Conservation (phyloP, 2,113 vertebrate genomes). For the Malurus alboscapulatus region DNA sequence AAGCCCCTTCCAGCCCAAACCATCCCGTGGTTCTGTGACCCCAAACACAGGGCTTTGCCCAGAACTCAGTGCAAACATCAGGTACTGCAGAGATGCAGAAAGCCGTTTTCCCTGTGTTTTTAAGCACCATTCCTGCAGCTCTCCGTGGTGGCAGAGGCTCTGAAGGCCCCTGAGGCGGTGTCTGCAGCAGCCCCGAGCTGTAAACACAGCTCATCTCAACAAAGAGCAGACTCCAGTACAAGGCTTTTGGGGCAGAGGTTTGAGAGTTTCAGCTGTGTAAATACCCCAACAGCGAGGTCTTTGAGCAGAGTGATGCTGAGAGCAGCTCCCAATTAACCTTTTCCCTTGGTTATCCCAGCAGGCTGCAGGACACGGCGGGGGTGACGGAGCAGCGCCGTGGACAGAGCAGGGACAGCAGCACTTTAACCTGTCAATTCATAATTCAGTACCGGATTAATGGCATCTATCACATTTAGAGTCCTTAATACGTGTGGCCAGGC, state of each 20-base stretch:
- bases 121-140: not conserved
- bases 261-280: not conserved
- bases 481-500: not conserved
- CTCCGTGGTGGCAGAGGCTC: not conserved
- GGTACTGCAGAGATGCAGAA: not conserved
- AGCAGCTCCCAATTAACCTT: not conserved
- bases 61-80: not conserved
- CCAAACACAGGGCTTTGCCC: rapidly evolving
- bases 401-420: not conserved
- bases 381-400: not conserved
- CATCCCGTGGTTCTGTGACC: not conserved
- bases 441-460: conserved; percentile 17
- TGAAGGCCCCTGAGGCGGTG: not conserved
- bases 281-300: not conserved
- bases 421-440: not conserved
- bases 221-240: not conserved
- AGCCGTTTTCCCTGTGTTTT: not conserved
- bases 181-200: not conserved
- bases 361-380: not conserved
- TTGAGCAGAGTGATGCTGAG: not conserved
- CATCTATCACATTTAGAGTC: not conserved
- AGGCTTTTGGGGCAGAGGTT: not conserved
- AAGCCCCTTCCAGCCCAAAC: not conserved
- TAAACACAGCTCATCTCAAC: not conserved
- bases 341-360: not conserved